These are phyloP conservation scores for Turritopsis dohrnii DNA, from an alignment of 30 jellyfish, hydroid and myxozoan genomes.

Conservation along the genomic window DNA sequence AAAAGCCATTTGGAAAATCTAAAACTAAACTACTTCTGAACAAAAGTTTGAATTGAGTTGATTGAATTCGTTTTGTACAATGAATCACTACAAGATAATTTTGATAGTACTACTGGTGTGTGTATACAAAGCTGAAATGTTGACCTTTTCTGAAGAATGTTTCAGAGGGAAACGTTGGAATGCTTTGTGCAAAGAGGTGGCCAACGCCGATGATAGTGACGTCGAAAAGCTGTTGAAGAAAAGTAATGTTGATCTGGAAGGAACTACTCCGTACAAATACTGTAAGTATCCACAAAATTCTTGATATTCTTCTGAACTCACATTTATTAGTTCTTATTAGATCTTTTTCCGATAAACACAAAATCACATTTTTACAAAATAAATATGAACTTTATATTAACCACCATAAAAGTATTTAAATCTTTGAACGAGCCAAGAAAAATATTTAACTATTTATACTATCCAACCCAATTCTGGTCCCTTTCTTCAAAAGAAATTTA, in stretches of 20 bases:
- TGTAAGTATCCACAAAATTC: not conserved
- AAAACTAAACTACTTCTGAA: not conserved
- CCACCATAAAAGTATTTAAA: too few species aligned
- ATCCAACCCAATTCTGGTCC: too few species aligned
- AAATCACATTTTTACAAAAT: too few species aligned
- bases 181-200: not conserved
- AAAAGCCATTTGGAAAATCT: not conserved
- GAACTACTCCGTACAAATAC: not conserved
- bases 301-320: not conserved
- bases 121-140: not conserved
- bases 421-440: too few species aligned
- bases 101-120: not conserved
- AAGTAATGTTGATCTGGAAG: not conserved
- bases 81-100: not conserved
- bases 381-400: too few species aligned
- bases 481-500: too few species aligned
- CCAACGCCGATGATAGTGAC: not conserved
- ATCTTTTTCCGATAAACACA: not conserved
- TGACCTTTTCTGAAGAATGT: not conserved
- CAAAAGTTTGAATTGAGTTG: not conserved
- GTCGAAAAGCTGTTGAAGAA: not conserved
- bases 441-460: too few species aligned
- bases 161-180: not conserved
- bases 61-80: not conserved
- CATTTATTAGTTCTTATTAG: not conserved